Evolutionary conservation across 2,888 invertebrate genomes (phyloP).

Genomic region (Drosophila rellima): DNA sequence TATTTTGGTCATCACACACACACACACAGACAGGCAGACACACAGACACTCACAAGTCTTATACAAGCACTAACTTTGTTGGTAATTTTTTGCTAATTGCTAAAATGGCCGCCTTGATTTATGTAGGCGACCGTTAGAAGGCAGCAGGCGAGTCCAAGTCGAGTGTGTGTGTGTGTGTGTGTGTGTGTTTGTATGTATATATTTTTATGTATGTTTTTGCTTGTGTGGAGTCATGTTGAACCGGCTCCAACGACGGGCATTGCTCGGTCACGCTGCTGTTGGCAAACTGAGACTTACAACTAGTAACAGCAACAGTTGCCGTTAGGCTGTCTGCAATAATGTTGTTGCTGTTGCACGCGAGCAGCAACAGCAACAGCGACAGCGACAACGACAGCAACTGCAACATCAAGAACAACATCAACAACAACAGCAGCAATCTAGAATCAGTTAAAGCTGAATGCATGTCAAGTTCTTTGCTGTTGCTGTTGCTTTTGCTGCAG

Average conservation of each 20-base stretch:
- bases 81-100: conserved; percentile 69
- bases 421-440: conserved; percentile 39
- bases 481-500: not conserved
- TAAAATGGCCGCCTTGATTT: conserved; percentile 78
- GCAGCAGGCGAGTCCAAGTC: conserved; percentile 19
- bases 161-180: conserved; percentile 9
- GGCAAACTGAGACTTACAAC: conserved; percentile 52
- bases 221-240: conserved; percentile 63
- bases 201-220: conserved; percentile 13
- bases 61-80: conserved; percentile 48
- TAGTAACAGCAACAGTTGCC: conserved; percentile 69
- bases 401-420: conserved; percentile 34
- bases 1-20: conserved; percentile 51
- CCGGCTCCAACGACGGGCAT: conserved; percentile 60
- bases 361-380: conserved; percentile 32
- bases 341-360: conserved; percentile 69
- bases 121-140: conserved; percentile 75
- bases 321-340: conserved; percentile 58
- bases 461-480: conserved; percentile 67
- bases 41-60: conserved; percentile 5
- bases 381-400: conserved; percentile 31
- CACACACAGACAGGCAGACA: conserved; percentile 10
- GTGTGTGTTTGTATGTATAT: conserved; percentile 24
- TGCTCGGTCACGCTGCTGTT: conserved; percentile 65
- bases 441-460: conserved; percentile 55